phyloP scores from a whole-genome alignment of 37 sponge, comb jelly and placozoan genomes.

The Halisarca cf. caerulea region DNA sequence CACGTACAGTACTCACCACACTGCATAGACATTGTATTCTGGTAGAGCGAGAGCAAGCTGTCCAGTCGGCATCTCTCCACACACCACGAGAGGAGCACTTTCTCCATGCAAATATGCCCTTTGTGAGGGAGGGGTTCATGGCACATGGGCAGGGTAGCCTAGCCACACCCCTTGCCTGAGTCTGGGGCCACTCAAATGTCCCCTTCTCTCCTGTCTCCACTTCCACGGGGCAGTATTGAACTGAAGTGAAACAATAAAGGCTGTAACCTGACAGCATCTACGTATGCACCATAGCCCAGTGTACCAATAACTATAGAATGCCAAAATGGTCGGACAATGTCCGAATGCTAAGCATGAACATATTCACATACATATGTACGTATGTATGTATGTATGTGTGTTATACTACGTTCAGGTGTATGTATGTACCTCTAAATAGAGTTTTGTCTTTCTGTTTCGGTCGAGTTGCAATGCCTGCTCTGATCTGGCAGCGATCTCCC shows the following conservation, averaged over 20 bases:
- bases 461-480: background rate
- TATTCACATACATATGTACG: background rate
- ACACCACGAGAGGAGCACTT: background rate
- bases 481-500: background rate
- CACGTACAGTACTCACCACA: background rate
- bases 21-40: background rate
- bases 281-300: background rate
- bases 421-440: too few species aligned
- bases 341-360: too few species aligned
- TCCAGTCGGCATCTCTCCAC: slow-evolving; percentile 16
- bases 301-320: background rate
- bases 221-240: background rate
- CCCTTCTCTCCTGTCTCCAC: background rate
- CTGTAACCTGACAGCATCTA: background rate
- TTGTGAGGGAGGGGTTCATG: background rate
- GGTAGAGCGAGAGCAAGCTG: background rate
- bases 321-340: background rate
- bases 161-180: background rate
- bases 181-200: slow-evolving; percentile 20
- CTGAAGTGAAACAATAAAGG: background rate
- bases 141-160: slow-evolving; percentile 20
- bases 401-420: background rate
- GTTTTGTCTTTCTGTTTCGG: too few species aligned
- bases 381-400: background rate
- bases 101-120: slow-evolving; percentile 6